Evolutionary conservation across 2,888 invertebrate genomes (phyloP).

Genomic region (Ormyrus labotus): DNA sequence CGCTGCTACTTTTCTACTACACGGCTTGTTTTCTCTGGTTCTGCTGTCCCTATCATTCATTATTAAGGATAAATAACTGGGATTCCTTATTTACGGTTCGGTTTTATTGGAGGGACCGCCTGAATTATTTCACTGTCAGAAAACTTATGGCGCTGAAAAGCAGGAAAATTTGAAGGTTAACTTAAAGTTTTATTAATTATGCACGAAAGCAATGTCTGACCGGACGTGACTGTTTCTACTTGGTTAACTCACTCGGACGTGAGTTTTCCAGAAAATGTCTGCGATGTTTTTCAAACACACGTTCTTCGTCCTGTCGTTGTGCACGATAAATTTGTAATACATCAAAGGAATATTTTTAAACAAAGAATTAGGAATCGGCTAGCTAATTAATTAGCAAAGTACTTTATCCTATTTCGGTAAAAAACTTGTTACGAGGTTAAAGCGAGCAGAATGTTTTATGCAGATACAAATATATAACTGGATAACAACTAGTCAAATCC

Average conservation of each 20-base stretch:
- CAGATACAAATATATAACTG: background rate
- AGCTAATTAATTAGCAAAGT: too few species aligned
- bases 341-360: too few species aligned
- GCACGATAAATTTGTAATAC: too few species aligned
- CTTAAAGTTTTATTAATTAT: too few species aligned
- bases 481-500: too few species aligned
- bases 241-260: background rate
- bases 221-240: constrained; percentile 41
- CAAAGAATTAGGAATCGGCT: too few species aligned
- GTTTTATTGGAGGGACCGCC: background rate
- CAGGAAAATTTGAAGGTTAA: background rate
- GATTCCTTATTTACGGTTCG: constrained; percentile 22
- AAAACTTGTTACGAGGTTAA: too few species aligned
- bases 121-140: constrained; percentile 8
- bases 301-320: too few species aligned
- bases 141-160: constrained; percentile 6
- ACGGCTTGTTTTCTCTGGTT: background rate
- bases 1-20: background rate
- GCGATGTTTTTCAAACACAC: too few species aligned
- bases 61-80: constrained; percentile 19
- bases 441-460: too few species aligned
- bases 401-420: too few species aligned
- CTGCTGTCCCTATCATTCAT: background rate
- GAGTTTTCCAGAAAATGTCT: too few species aligned
- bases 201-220: constrained; percentile 25